Conservation (phyloP, 2,888 invertebrate genomes). For the Pyralis farinalis region DNA sequence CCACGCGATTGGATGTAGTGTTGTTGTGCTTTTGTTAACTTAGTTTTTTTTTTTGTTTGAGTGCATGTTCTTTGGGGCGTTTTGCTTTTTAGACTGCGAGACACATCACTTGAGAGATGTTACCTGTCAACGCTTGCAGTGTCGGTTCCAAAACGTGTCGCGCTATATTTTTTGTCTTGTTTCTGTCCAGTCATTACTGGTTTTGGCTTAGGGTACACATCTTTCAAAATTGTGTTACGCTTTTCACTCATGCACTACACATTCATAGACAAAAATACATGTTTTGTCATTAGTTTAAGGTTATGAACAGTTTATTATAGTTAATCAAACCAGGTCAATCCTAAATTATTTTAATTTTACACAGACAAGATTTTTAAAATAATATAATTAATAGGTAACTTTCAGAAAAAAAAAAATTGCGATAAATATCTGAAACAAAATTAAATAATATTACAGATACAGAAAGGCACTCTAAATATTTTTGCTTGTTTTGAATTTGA, state of each 20-base stretch:
- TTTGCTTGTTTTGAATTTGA: too few relatives aligned
- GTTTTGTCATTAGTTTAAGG: neutral
- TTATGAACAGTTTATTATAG: too few relatives aligned
- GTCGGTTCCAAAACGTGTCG: conserved; percentile 34
- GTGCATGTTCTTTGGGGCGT: conserved; percentile 51
- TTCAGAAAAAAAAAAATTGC: too few relatives aligned
- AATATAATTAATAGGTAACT: too few relatives aligned
- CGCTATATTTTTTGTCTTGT: conserved; percentile 25
- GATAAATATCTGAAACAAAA: too few relatives aligned
- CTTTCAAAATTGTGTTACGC: conserved; percentile 56
- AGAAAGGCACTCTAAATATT: too few relatives aligned
- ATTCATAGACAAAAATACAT: neutral
- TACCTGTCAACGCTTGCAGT: conserved; percentile 64
- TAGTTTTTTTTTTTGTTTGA: conserved; percentile 30
- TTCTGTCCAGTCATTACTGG: conserved; percentile 60
- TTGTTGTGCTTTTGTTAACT: conserved; percentile 14
- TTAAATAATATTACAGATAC: too few relatives aligned
- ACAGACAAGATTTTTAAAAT: too few relatives aligned
- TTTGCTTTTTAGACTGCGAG: conserved; percentile 44
- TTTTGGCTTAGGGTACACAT: conserved; percentile 70
- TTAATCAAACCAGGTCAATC: too few relatives aligned
- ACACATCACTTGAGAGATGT: conserved; percentile 74
- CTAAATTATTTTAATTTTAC: too few relatives aligned
- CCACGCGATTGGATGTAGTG: neutral
- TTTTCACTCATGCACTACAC: conserved; percentile 23